Conservation (phyloP, 2,113 vertebrate genomes). For the Oenanthe oenanthe region DNA sequence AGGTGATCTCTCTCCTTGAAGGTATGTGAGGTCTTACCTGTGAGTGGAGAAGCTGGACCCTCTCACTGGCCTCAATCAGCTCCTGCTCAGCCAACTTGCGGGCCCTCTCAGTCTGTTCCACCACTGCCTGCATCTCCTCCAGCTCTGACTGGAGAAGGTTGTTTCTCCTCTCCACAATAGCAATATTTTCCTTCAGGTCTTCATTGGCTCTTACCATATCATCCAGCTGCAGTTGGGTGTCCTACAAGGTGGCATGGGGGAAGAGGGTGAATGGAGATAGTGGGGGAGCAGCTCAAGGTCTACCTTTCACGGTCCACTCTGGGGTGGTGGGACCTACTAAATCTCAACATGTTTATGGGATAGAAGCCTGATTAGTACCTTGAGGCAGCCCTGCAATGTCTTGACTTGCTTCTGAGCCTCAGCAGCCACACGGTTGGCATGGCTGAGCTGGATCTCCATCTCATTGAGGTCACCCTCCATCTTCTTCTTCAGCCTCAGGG, state of each 20-base stretch:
- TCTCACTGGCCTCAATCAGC: slow-evolving; percentile 83
- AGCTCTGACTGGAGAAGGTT: slow-evolving; percentile 83
- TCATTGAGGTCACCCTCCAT: slow-evolving; percentile 68
- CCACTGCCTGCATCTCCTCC: slow-evolving; percentile 78
- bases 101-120: slow-evolving; percentile 85
- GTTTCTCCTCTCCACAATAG: slow-evolving; percentile 80
- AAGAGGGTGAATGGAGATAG: not conserved
- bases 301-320: not conserved
- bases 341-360: not conserved
- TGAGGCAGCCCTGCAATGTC: slow-evolving; percentile 81
- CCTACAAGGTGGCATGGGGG: not conserved
- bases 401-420: slow-evolving; percentile 90
- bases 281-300: not conserved
- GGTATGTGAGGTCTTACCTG: slow-evolving; percentile 70
- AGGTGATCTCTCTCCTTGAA: not conserved
- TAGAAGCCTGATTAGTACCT: slow-evolving; percentile 62
- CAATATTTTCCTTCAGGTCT: slow-evolving; percentile 83
- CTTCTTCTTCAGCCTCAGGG: no score
- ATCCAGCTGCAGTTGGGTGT: slow-evolving; percentile 84
- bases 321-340: not conserved
- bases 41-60: slow-evolving; percentile 89
- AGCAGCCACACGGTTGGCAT: slow-evolving; percentile 78
- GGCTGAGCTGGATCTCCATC: slow-evolving; percentile 91
- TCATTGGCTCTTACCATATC: slow-evolving; percentile 74
- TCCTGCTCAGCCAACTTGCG: slow-evolving; percentile 88